Evolutionary conservation across 2,113 vertebrate species (phyloP).

Genomic region (Eulemur macaco): DNA sequence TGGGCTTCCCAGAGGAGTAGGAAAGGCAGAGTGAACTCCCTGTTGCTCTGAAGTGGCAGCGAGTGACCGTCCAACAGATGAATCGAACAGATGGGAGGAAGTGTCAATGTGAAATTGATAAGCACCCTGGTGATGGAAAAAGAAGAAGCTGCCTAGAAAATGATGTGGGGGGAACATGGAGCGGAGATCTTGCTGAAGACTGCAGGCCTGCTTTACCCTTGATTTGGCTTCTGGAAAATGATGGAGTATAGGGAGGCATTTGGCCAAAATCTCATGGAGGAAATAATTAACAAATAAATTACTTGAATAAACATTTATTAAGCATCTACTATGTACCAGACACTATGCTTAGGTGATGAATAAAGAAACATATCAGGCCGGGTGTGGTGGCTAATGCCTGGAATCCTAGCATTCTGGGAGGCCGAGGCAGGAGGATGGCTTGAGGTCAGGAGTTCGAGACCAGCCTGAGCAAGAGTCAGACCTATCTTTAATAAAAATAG

Average conservation of each 20-base stretch:
- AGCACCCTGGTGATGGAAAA: conserved; percentile 46
- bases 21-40: conserved; percentile 61
- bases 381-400: too few species aligned
- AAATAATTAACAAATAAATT: neutral
- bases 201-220: neutral
- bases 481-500: too few species aligned
- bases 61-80: conserved; percentile 65
- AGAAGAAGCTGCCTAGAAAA: conserved; percentile 8
- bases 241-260: neutral
- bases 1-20: conserved; percentile 46
- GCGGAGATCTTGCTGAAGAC: neutral
- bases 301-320: neutral
- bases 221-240: neutral
- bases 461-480: too few species aligned
- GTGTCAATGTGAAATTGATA: conserved; percentile 58
- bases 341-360: neutral
- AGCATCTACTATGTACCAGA: neutral
- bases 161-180: neutral
- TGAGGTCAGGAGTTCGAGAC: too few species aligned
- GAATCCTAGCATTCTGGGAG: too few species aligned
- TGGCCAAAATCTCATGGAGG: neutral
- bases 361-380: neutral
- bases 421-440: too few species aligned
- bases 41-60: conserved; percentile 56
- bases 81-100: conserved; percentile 70